phyloP scores from a whole-genome alignment of 2,888 invertebrate genomes.

The Eupsilia transversa region DNA sequence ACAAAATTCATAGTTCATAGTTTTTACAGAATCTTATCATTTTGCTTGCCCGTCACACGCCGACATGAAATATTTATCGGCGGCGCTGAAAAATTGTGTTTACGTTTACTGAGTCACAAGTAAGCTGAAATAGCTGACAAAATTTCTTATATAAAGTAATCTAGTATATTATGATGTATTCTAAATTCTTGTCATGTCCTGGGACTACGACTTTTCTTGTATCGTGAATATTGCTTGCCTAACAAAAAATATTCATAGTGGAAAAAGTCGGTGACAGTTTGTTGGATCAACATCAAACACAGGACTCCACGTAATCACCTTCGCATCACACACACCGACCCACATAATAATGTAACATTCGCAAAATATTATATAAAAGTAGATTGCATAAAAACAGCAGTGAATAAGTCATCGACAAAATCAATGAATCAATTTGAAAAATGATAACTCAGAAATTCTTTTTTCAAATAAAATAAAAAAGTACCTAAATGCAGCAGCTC shows the following conservation, averaged over 20 bases:
- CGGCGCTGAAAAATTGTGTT: constrained; percentile 56
- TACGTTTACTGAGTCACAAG: constrained; percentile 53
- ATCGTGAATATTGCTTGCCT: constrained; percentile 24
- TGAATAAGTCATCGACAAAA: background rate
- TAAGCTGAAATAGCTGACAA: constrained; percentile 30
- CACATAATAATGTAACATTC: background rate
- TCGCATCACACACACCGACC: background rate
- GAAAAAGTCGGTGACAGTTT: background rate
- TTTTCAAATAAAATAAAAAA: background rate
- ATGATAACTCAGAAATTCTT: background rate
- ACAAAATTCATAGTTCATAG: constrained; percentile 24
- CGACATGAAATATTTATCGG: constrained; percentile 60
- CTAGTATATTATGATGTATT: constrained; percentile 37
- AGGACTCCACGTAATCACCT: background rate
- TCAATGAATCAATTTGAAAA: background rate
- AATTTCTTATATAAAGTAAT: constrained; percentile 43
- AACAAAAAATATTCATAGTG: constrained; percentile 36
- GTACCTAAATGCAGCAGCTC: background rate
- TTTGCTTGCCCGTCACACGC: constrained; percentile 42
- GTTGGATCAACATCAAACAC: background rate
- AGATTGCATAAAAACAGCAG: background rate
- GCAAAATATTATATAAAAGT: background rate
- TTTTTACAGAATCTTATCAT: constrained; percentile 49
- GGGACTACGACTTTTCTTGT: constrained; percentile 20
- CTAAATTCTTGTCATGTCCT: constrained; percentile 40